These are phyloP conservation scores for Furcula furcula DNA, from an alignment of 2,888 invertebrate species.

Conservation along the genomic window DNA sequence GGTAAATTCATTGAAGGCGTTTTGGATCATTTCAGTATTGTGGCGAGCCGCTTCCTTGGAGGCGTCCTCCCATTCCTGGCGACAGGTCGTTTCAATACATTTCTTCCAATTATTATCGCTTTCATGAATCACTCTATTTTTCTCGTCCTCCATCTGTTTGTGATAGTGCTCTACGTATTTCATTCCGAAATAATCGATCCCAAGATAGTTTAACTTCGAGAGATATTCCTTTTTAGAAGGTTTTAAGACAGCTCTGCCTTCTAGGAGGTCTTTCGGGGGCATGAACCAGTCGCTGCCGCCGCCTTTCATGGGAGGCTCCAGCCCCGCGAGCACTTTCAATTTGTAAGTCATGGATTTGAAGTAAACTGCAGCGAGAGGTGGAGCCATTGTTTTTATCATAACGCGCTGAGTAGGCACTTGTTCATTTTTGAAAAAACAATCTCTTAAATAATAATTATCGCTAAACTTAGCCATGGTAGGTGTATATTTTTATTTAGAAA, in stretches of 20 bases:
- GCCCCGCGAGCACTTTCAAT: conserved; percentile 58
- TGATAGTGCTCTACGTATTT: conserved; percentile 40
- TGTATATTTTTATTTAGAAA: no score
- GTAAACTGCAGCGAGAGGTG: conserved; percentile 57
- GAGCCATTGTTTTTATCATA: conserved; percentile 59
- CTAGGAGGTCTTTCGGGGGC: conserved; percentile 55
- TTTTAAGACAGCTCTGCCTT: conserved; percentile 53
- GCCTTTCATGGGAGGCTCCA: conserved; percentile 64
- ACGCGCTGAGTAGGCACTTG: conserved; percentile 64
- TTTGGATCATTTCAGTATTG: conserved; percentile 48
- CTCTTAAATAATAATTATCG: conserved; percentile 59
- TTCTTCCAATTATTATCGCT: conserved; percentile 53
- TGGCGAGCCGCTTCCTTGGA: conserved; percentile 31
- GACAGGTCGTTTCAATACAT: conserved; percentile 31
- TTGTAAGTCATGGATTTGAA: conserved; percentile 64
- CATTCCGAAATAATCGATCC: conserved; percentile 48
- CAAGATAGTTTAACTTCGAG: conserved; percentile 47
- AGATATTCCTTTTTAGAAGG: conserved; percentile 51
- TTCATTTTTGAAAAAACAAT: conserved; percentile 56
- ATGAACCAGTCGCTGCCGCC: conserved; percentile 65
- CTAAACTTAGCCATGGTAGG: conserved; percentile 42
- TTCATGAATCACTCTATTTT: conserved; percentile 35
- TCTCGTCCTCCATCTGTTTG: conserved; percentile 42
- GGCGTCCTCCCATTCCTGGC: conserved; percentile 37
- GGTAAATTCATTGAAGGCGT: conserved; percentile 52